Evolutionary conservation across 1,140 invertebrate genomes (phyloP).

Genomic region (Achroia grisella): DNA sequence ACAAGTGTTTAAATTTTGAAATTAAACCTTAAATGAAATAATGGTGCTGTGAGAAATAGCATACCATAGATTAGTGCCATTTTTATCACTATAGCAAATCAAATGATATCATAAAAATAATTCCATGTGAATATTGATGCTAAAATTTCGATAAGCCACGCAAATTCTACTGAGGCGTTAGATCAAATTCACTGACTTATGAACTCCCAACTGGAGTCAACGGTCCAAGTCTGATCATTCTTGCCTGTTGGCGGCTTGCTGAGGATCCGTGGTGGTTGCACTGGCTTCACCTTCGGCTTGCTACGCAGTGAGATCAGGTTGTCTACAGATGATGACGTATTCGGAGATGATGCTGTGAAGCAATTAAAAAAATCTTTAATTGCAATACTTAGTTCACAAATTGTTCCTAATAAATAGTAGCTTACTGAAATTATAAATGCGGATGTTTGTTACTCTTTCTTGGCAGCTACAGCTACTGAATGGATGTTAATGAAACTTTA

Average conservation of each 20-base stretch:
- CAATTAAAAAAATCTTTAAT: background rate
- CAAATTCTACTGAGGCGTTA: background rate
- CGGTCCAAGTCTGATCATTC: conserved; percentile 83
- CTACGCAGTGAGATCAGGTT: conserved; percentile 75
- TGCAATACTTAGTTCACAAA: too few species aligned
- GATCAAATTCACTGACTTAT: conserved; percentile 75
- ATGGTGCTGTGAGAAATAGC: too few species aligned
- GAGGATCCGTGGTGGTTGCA: conserved; percentile 78
- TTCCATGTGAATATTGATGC: conserved; percentile 3
- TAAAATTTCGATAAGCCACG: conserved; percentile 5
- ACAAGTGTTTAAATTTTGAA: too few species aligned
- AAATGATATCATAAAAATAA: background rate
- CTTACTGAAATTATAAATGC: too few species aligned
- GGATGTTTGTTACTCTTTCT: too few species aligned
- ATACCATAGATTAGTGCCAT: too few species aligned
- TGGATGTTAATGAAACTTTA: too few species aligned
- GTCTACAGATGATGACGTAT: conserved; percentile 80
- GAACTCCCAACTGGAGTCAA: conserved; percentile 92
- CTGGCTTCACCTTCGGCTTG: conserved; percentile 79
- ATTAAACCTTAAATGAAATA: too few species aligned
- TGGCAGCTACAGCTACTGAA: too few species aligned
- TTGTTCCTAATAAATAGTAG: too few species aligned
- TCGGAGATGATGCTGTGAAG: conserved; percentile 62
- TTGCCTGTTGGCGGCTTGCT: conserved; percentile 74
- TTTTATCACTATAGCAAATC: background rate